Conservation (phyloP, 30 jellyfish, hydroid and myxozoan genomes). For the Hydractinia echinata region DNA sequence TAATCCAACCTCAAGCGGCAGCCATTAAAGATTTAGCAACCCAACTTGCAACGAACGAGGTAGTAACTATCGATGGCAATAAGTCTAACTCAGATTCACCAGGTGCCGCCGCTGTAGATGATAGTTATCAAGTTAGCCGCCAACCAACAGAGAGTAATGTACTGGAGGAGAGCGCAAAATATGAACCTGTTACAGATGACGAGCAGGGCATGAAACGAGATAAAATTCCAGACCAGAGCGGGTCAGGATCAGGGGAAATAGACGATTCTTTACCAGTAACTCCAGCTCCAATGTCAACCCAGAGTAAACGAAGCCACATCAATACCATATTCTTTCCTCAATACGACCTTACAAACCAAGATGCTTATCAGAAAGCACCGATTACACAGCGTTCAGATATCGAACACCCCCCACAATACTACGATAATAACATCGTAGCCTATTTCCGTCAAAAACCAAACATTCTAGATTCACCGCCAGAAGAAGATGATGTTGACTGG, state of each 20-base stretch:
- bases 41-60: slow-evolving; percentile 30
- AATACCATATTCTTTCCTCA: not conserved
- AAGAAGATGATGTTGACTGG: slow-evolving; percentile 28
- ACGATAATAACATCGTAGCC: not conserved
- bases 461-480: slow-evolving; percentile 20
- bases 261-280: not conserved
- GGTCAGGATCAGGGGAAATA: slow-evolving; percentile 4
- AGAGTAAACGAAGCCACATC: slow-evolving; percentile 5
- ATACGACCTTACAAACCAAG: slow-evolving; percentile 1
- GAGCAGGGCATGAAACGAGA: not conserved
- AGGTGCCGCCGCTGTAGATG: not conserved
- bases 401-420: slow-evolving; percentile 7
- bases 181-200: slow-evolving; percentile 19
- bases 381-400: slow-evolving; percentile 19
- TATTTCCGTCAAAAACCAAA: not conserved
- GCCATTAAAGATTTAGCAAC: slow-evolving; percentile 17
- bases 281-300: not conserved
- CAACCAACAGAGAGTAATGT: slow-evolving; percentile 15
- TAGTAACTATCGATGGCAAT: not conserved
- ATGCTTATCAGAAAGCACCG: slow-evolving; percentile 18
- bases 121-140: not conserved
- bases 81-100: not conserved
- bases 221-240: slow-evolving; percentile 5
- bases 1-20: slow-evolving; percentile 3
- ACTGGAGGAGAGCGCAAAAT: slow-evolving; percentile 19